Evolutionary conservation across 53 echinoderm and acorn worm species (phyloP).

Genomic region (Temnopleurus reevesii): DNA sequence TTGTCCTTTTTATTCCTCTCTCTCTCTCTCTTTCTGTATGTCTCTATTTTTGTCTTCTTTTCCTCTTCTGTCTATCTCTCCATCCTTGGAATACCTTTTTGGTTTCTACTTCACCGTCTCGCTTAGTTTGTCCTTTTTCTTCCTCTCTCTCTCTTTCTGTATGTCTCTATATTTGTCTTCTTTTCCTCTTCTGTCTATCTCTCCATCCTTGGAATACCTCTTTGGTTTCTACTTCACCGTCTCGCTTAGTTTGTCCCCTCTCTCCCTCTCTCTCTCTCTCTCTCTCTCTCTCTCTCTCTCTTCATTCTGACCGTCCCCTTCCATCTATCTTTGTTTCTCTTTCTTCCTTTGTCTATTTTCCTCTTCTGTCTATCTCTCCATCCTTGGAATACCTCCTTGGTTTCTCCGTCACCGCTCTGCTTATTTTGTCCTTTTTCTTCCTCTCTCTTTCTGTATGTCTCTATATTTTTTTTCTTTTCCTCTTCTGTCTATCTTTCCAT

Average conservation of each 20-base stretch:
- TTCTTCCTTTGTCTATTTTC: not conserved
- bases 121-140: not conserved
- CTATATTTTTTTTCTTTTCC: not conserved
- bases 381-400: not conserved
- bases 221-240: too few relatives aligned
- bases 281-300: not conserved
- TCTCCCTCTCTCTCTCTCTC: not conserved
- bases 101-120: constrained; percentile 30
- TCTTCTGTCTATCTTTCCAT: not conserved
- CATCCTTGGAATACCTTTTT: not conserved
- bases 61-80: not conserved
- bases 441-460: not conserved
- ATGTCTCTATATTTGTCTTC: not conserved
- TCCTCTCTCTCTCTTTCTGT: not conserved
- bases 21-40: not conserved
- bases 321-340: not conserved
- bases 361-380: not conserved
- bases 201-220: too few relatives aligned
- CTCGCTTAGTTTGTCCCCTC: too few relatives aligned
- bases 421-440: not conserved
- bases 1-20: too few relatives aligned
- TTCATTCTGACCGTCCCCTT: not conserved
- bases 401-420: not conserved
- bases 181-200: not conserved
- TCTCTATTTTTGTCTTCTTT: not conserved